Evolutionary conservation across 2,797 vertebrate genomes (phyloP).

Genomic region (Fringilla coelebs): DNA sequence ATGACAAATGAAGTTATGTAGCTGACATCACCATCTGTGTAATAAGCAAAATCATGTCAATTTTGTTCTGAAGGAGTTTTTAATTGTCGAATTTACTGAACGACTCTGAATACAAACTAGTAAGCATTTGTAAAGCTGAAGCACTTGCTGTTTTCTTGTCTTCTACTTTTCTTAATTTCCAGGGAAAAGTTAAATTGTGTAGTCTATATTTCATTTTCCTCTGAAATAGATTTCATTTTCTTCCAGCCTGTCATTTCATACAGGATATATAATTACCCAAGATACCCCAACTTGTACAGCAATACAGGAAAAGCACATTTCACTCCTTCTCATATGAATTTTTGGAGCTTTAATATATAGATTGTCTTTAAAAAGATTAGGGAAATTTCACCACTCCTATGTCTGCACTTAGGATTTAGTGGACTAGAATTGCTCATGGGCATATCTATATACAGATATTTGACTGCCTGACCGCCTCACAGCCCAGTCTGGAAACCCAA

Average conservation of each 20-base stretch:
- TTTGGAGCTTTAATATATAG: neutral
- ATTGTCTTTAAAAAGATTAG: neutral
- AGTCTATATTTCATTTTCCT: neutral
- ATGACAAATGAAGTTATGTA: neutral
- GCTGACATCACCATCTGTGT: neutral
- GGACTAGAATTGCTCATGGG: neutral
- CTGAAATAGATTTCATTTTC: neutral
- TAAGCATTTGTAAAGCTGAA: neutral
- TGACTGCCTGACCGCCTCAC: neutral
- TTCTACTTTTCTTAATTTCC: neutral
- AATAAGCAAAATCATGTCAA: neutral
- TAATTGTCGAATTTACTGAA: neutral
- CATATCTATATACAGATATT: neutral
- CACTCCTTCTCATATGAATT: neutral
- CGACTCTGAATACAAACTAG: neutral
- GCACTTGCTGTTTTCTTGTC: neutral
- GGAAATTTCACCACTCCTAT: neutral
- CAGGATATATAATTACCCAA: neutral
- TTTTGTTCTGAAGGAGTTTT: neutral
- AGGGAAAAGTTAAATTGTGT: neutral
- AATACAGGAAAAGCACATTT: neutral
- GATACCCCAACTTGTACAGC: neutral
- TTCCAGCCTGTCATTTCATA: neutral
- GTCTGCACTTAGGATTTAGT: neutral
- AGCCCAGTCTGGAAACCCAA: neutral